These are phyloP conservation scores for Solea senegalensis DNA, from an alignment of 2,113 vertebrate species.

Conservation along the genomic window DNA sequence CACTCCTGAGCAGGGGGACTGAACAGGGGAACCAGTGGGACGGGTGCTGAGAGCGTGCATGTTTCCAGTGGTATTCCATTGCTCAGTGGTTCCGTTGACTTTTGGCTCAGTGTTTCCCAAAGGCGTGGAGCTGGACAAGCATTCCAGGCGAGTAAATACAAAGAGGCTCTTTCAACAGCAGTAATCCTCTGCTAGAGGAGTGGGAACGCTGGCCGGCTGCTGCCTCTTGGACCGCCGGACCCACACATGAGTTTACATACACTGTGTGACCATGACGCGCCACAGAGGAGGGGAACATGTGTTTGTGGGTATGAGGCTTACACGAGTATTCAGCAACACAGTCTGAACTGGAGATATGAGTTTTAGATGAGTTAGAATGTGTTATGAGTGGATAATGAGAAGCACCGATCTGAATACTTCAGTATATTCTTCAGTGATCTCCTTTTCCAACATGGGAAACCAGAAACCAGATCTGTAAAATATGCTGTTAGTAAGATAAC, in stretches of 20 bases:
- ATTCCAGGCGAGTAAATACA: slow-evolving; percentile 69
- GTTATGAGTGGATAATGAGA: not conserved
- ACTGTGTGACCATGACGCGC: slow-evolving; percentile 15
- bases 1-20: not conserved
- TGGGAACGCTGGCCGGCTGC: slow-evolving; percentile 45
- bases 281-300: not conserved
- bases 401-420: too few relatives aligned
- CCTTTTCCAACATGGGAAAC: too few relatives aligned
- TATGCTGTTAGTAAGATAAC: too few relatives aligned
- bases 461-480: too few relatives aligned
- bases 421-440: too few relatives aligned
- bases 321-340: not conserved
- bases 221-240: slow-evolving; percentile 30
- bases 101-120: slow-evolving; percentile 74
- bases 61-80: slow-evolving; percentile 52
- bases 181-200: slow-evolving; percentile 69
- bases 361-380: not conserved
- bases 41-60: slow-evolving; percentile 35
- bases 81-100: slow-evolving; percentile 75
- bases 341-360: too few relatives aligned
- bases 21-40: not conserved
- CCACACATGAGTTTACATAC: not conserved
- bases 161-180: slow-evolving; percentile 74
- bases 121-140: slow-evolving; percentile 60
- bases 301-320: not conserved